phyloP scores from a whole-genome alignment of 2,113 vertebrate species.

The Tauraco erythrolophus region DNA sequence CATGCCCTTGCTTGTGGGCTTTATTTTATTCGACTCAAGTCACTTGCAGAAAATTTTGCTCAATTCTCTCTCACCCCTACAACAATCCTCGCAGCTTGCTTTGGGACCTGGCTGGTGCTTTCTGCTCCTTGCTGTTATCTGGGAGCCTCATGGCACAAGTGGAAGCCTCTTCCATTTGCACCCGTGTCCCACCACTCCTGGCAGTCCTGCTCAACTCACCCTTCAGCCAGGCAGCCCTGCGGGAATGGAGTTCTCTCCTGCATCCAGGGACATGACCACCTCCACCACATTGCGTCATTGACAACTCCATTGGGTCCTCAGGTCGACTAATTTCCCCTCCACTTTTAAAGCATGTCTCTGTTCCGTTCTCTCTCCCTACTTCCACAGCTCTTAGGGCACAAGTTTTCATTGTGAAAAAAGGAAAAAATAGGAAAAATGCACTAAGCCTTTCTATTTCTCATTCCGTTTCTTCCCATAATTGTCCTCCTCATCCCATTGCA shows the following conservation, averaged over 20 bases:
- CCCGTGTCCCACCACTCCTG: rapidly evolving
- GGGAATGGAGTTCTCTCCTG: neutral
- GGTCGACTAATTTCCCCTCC: rapidly evolving
- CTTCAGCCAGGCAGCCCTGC: neutral
- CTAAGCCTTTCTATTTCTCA: neutral
- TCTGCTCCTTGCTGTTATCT: neutral
- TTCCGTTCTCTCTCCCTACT: too few relatives aligned
- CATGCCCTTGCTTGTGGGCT: neutral
- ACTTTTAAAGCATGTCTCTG: rapidly evolving
- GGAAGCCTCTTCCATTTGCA: neutral
- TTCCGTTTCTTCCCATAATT: neutral
- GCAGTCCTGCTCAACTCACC: neutral
- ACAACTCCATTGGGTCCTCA: rapidly evolving
- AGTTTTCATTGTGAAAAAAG: neutral
- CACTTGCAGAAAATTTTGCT: neutral
- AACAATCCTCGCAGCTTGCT: neutral
- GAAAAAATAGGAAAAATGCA: neutral
- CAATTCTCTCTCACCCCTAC: neutral
- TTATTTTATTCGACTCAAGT: neutral
- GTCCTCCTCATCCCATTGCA: neutral
- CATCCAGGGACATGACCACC: rapidly evolving
- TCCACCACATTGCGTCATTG: rapidly evolving
- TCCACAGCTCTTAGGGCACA: neutral
- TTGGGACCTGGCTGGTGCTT: neutral
- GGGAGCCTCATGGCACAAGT: rapidly evolving